Evolutionary conservation across 2,113 vertebrate genomes (phyloP).

Genomic region (Acrocephalus arundinaceus): DNA sequence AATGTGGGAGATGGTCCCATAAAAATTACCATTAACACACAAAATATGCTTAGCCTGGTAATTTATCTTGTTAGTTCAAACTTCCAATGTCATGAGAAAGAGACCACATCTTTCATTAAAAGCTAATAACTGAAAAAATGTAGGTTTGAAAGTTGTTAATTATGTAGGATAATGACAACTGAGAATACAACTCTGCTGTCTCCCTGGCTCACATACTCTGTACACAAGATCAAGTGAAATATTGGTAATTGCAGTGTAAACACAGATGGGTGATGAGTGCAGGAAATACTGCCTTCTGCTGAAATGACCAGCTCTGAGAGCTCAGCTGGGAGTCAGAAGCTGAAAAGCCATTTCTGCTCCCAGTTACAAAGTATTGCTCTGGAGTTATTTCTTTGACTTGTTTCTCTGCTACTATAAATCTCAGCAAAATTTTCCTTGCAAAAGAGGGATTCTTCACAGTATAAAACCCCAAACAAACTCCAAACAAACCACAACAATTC

Average conservation of each 20-base stretch:
- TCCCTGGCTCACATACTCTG: background rate
- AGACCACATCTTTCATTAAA: background rate
- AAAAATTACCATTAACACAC: background rate
- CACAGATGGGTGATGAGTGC: background rate
- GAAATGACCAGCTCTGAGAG: background rate
- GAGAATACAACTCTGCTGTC: background rate
- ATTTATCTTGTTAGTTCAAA: conserved; percentile 4
- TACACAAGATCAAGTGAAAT: background rate
- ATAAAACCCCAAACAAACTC: background rate
- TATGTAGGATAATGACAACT: background rate
- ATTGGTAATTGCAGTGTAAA: conserved; percentile 5
- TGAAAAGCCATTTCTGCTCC: conserved; percentile 21
- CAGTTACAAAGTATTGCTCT: background rate
- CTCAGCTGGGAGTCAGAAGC: background rate
- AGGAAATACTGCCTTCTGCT: background rate
- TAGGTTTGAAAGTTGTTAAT: background rate
- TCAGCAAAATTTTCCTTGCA: background rate
- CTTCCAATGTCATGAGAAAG: background rate
- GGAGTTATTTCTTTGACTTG: background rate
- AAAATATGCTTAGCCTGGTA: background rate
- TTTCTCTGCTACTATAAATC: background rate
- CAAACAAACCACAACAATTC: background rate
- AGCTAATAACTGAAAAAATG: background rate
- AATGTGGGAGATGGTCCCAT: background rate
- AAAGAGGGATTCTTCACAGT: background rate